Evolutionary conservation across 1,140 invertebrate species (phyloP).

Genomic region (Pseudomyrmex flavicornis): DNA sequence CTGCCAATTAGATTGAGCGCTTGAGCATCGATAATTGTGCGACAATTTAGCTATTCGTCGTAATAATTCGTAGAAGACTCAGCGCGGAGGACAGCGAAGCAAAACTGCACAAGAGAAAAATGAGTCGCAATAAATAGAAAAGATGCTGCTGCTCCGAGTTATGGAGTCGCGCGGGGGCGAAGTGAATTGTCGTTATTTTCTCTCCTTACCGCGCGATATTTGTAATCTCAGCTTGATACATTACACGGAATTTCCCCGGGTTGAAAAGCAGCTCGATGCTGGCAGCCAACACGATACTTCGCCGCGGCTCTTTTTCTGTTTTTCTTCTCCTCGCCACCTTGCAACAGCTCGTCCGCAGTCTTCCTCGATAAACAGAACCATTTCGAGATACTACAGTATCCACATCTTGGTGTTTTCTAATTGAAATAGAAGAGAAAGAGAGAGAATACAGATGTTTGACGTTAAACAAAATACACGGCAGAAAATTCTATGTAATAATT

Average conservation of each 20-base stretch:
- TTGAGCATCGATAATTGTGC: neutral
- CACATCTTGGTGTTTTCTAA: constrained; percentile 39
- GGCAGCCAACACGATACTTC: constrained; percentile 51
- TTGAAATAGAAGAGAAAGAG: constrained; percentile 31
- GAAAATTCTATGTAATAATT: neutral
- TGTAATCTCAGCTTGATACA: constrained; percentile 60
- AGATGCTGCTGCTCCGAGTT: neutral
- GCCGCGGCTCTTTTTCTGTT: constrained; percentile 49
- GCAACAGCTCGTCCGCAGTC: constrained; percentile 33
- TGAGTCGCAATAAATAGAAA: constrained; percentile 32
- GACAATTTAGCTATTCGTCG: neutral
- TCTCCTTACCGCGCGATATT: constrained; percentile 48
- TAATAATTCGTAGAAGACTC: neutral
- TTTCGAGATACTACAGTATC: constrained; percentile 37
- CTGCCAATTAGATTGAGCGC: no score
- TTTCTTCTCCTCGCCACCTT: constrained; percentile 42
- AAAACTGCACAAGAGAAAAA: neutral
- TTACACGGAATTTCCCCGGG: constrained; percentile 43
- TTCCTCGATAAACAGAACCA: constrained; percentile 55
- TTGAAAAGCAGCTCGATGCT: constrained; percentile 53
- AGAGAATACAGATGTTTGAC: neutral
- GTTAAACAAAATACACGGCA: neutral
- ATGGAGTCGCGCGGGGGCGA: neutral
- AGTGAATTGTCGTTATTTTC: constrained; percentile 57
- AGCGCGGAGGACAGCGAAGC: neutral